Percentiles rank a stretch among this genome's conserved stretches.
phyloP scores from a whole-genome alignment of 2,113 vertebrate species.

The Sciurus niger region DNA sequence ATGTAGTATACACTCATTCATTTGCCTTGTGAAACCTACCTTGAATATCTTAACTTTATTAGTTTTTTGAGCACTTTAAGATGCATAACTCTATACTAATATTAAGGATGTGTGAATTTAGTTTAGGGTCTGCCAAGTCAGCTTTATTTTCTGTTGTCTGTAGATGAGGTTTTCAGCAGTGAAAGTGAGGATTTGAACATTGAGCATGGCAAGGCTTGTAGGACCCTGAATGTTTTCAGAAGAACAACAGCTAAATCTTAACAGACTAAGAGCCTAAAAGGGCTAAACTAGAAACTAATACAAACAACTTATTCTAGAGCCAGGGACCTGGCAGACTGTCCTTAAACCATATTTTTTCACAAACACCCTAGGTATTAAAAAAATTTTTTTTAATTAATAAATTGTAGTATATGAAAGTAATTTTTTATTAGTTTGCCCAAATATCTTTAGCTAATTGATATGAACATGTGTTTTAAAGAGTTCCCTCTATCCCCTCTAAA shows the following conservation, averaged over 20 bases:
- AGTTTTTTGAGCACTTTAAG: not conserved
- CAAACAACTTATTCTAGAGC: not conserved
- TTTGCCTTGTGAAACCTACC: not conserved
- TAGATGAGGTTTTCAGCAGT: slow-evolving; percentile 93
- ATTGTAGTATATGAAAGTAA: not conserved
- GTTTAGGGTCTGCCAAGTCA: not conserved
- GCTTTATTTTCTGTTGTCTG: slow-evolving; percentile 38
- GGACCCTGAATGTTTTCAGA: slow-evolving; percentile 94
- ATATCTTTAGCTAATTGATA: not conserved
- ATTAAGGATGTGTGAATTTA: not conserved
- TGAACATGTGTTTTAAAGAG: slow-evolving; percentile 28
- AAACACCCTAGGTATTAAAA: not conserved
- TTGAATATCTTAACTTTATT: slow-evolving; percentile 17
- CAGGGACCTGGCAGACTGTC: not conserved
- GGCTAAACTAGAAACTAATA: slow-evolving; percentile 87
- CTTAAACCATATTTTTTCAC: not conserved
- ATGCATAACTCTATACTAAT: not conserved
- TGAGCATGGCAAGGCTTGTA: slow-evolving; percentile 92
- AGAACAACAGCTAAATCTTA: slow-evolving; percentile 92
- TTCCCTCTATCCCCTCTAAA: not conserved
- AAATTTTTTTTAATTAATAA: not conserved
- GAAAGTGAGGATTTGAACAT: slow-evolving; percentile 91
- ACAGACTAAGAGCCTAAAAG: slow-evolving; percentile 92
- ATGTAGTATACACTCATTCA: not conserved
- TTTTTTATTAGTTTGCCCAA: not conserved